Evolutionary conservation across 2,797 vertebrate species (phyloP).

Genomic region (Alectoris magna): DNA sequence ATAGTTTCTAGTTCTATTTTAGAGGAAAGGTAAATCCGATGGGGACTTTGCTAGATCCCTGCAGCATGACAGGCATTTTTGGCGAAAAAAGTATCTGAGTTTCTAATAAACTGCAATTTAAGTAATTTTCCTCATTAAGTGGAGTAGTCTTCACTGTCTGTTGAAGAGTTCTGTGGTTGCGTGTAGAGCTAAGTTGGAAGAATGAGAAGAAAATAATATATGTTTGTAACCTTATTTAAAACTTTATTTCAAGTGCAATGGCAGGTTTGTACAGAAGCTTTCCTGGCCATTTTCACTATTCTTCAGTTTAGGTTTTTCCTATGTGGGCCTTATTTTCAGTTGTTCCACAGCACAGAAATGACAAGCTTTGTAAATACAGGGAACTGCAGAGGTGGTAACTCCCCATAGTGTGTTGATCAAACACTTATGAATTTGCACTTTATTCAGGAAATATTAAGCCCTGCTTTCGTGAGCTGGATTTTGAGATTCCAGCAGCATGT

Average conservation of each 20-base stretch:
- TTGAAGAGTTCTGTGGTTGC: neutral
- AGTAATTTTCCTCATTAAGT: neutral
- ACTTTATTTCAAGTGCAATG: neutral
- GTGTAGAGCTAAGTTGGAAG: neutral
- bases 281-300: no score
- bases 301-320: neutral
- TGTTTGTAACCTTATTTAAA: neutral
- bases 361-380: conserved; percentile 81
- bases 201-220: neutral
- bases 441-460: conserved; percentile 82
- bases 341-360: conserved; percentile 77
- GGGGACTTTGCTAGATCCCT: neutral
- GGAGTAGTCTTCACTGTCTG: neutral
- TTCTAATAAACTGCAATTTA: neutral
- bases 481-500: neutral
- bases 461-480: conserved; percentile 74
- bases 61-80: neutral
- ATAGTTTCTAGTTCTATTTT: conserved; percentile 52
- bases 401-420: conserved; percentile 83
- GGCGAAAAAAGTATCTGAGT: neutral
- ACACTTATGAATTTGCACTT: conserved; percentile 84
- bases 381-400: conserved; percentile 76
- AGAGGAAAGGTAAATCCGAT: neutral
- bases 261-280: neutral
- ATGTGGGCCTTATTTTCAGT: neutral